Percentiles rank a stretch among this genome's conserved stretches.
Conservation (phyloP, 2,888 invertebrate genomes). For the Trissolcus japonicus region DNA sequence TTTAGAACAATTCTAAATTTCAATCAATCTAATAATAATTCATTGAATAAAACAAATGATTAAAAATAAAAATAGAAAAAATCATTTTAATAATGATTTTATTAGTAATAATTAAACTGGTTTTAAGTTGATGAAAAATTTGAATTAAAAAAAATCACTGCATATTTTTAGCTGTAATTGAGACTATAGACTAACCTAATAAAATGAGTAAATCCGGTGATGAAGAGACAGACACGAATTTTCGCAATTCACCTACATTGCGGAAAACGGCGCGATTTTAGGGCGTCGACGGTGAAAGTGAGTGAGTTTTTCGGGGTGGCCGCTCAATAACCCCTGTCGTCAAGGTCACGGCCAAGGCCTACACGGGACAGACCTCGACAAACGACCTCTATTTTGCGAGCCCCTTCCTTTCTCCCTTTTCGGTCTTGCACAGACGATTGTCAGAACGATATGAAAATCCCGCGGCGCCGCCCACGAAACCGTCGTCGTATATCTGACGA, state of each 20-base stretch:
- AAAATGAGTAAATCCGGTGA: too few species aligned
- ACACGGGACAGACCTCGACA: conserved; percentile 50
- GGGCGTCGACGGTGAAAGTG: conserved; percentile 1
- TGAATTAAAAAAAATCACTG: too few species aligned
- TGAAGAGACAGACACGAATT: too few species aligned
- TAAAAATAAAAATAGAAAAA: too few species aligned
- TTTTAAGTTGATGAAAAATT: too few species aligned
- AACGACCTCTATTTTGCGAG: conserved; percentile 47
- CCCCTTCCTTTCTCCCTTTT: conserved; percentile 32
- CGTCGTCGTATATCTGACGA: conserved; percentile 30
- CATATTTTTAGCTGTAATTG: too few species aligned
- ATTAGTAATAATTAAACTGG: too few species aligned
- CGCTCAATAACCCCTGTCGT: conserved; percentile 72
- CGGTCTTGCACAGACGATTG: conserved; percentile 64
- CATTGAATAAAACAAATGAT: too few species aligned
- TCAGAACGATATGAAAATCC: conserved; percentile 67
- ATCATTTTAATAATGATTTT: too few species aligned
- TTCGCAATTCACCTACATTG: not conserved
- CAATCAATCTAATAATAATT: too few species aligned
- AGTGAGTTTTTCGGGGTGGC: conserved; percentile 58
- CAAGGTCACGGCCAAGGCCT: conserved; percentile 74
- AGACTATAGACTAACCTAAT: not conserved
- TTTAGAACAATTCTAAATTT: too few species aligned
- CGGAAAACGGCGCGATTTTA: conserved; percentile 1
- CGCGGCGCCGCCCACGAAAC: conserved; percentile 55